Percentiles rank a stretch among this genome's conserved stretches.
phyloP scores from a whole-genome alignment of 2,797 vertebrate species.

The Anomalospiza imberbis region DNA sequence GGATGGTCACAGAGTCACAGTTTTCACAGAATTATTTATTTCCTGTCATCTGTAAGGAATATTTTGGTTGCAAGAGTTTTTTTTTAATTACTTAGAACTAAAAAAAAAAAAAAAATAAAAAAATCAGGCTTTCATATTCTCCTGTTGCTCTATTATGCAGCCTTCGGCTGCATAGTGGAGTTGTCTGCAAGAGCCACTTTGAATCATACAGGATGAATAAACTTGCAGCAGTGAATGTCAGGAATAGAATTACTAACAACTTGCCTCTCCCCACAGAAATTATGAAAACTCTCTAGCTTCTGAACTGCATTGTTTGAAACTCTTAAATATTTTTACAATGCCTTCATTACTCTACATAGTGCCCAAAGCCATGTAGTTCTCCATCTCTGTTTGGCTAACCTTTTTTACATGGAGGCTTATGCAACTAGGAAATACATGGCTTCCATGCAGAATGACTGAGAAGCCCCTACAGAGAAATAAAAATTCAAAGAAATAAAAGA shows the following conservation, averaged over 20 bases:
- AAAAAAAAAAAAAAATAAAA: neutral
- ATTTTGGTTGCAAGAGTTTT: neutral
- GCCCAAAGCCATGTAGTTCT: neutral
- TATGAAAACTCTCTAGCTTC: neutral
- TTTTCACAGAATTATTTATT: neutral
- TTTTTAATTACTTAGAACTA: neutral
- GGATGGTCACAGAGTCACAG: neutral
- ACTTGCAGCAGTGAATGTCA: neutral
- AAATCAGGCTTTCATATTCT: neutral
- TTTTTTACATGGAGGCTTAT: neutral
- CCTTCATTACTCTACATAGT: neutral
- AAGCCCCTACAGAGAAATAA: neutral
- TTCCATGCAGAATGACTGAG: neutral
- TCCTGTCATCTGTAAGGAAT: neutral
- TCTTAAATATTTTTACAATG: neutral
- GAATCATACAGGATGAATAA: neutral
- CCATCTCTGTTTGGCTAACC: neutral
- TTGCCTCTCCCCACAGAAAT: fast-evolving
- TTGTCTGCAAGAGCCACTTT: neutral
- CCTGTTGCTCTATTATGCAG: neutral
- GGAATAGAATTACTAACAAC: neutral
- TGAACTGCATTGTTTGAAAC: neutral
- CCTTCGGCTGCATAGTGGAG: neutral
- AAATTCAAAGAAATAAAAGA: neutral
- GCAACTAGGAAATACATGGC: neutral